Percentiles rank a stretch among this genome's conserved stretches.
These are phyloP conservation scores for Gymnosoma rotundatum DNA, from an alignment of 2,888 invertebrate genomes.

Conservation along the genomic window DNA sequence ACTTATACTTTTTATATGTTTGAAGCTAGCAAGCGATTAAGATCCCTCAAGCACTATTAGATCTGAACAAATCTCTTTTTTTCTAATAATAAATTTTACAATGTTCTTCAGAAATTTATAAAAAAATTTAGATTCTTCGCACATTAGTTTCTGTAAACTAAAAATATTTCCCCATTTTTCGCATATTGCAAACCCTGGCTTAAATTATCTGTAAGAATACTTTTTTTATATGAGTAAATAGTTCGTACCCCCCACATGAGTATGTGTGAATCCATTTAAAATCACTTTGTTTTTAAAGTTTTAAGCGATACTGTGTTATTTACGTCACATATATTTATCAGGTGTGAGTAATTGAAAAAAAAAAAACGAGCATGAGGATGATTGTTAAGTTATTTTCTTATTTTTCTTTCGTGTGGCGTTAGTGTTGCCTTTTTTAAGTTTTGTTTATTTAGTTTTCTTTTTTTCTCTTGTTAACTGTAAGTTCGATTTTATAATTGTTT, in stretches of 20 bases:
- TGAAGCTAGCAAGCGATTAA: too few species aligned
- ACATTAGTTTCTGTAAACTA: too few species aligned
- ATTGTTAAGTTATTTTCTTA: constrained; percentile 35
- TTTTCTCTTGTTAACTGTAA: background rate
- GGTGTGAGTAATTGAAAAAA: constrained; percentile 22
- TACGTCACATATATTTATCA: background rate
- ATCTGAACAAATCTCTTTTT: too few species aligned
- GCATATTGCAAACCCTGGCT: constrained; percentile 12
- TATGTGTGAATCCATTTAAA: constrained; percentile 73
- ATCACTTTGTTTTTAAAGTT: constrained; percentile 65
- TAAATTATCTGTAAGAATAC: constrained; percentile 35
- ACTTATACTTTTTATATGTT: too few species aligned
- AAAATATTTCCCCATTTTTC: background rate
- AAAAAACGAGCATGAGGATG: background rate
- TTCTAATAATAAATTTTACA: too few species aligned
- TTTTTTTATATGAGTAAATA: background rate
- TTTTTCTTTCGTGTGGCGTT: constrained; percentile 21
- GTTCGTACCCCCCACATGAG: background rate
- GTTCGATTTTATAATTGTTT: background rate
- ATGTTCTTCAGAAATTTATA: too few species aligned
- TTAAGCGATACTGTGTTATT: constrained; percentile 34
- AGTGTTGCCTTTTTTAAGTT: constrained; percentile 57
- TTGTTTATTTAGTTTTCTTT: constrained; percentile 54
- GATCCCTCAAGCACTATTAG: too few species aligned
- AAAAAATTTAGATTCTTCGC: too few species aligned